A percentile compares a stretch with the other conserved stretches of the same genome.
Conservation (phyloP, 1,140 invertebrate species). For the Pogonomyrmex californicus region DNA sequence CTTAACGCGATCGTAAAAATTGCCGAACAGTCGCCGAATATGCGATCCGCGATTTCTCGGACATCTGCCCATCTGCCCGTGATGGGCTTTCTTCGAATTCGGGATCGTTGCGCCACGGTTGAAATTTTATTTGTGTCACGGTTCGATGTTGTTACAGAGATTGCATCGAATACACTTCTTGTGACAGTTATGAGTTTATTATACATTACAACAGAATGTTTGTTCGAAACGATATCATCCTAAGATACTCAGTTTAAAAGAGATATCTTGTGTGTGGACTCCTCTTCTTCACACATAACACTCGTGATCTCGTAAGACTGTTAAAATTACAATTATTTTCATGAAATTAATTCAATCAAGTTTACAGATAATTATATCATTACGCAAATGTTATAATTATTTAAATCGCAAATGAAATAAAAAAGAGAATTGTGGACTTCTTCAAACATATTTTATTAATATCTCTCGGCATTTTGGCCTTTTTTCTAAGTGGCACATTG, state of each 20-base stretch:
- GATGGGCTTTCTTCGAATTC: not conserved
- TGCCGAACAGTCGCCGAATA: slow-evolving; percentile 29
- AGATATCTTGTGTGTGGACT: not conserved
- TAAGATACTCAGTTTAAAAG: not conserved
- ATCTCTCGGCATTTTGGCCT: not conserved
- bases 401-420: not conserved
- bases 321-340: not conserved
- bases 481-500: not conserved
- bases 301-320: not conserved
- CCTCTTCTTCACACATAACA: not conserved
- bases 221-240: not conserved
- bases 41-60: slow-evolving; percentile 49
- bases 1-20: slow-evolving; percentile 73
- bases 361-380: not conserved
- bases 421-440: not conserved
- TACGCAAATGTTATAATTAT: not conserved
- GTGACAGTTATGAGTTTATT: not conserved
- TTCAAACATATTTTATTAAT: not conserved
- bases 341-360: not conserved
- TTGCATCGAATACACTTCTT: not conserved
- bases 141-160: slow-evolving; percentile 14
- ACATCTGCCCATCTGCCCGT: slow-evolving; percentile 43
- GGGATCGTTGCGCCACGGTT: not conserved
- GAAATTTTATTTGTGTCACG: not conserved
- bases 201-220: slow-evolving; percentile 4